phyloP scores from a whole-genome alignment of 2,113 vertebrate genomes.

The Tachycineta bicolor region DNA sequence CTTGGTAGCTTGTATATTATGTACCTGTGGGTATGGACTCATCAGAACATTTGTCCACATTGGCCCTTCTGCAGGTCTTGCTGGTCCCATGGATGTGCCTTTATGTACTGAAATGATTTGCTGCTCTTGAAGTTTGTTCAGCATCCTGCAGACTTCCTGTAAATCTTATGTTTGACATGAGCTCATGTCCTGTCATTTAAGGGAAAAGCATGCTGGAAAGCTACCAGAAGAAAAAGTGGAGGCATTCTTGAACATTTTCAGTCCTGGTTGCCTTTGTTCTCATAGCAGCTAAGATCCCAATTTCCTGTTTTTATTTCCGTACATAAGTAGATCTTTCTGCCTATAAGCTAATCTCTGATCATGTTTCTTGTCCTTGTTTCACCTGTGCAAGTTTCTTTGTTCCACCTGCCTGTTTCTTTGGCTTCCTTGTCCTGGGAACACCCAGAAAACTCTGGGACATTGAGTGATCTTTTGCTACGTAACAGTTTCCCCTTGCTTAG shows the following conservation, averaged over 20 bases:
- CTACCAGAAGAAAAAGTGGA: not conserved
- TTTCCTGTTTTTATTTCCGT: not conserved
- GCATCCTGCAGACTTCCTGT: not conserved
- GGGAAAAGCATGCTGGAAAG: not conserved
- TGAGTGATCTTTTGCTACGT: not conserved
- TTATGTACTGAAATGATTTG: not conserved
- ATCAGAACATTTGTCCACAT: not conserved
- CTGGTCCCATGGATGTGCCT: not conserved
- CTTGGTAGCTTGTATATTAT: fast-evolving
- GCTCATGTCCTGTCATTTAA: not conserved
- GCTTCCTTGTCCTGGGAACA: not conserved
- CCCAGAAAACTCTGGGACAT: not conserved
- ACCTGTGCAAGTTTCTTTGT: not conserved
- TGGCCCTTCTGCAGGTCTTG: not conserved
- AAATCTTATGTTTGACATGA: not conserved
- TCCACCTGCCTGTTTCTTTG: not conserved
- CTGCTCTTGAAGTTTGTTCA: not conserved
- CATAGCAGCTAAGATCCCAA: not conserved
- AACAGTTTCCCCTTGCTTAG: not conserved
- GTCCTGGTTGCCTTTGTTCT: not conserved
- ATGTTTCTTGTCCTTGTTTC: not conserved
- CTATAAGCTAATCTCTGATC: not conserved
- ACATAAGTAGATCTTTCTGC: not conserved
- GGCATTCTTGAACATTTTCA: not conserved
- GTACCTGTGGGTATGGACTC: not conserved